Conservation (phyloP, 2,797 vertebrate species). For the Miichthys miiuy region DNA sequence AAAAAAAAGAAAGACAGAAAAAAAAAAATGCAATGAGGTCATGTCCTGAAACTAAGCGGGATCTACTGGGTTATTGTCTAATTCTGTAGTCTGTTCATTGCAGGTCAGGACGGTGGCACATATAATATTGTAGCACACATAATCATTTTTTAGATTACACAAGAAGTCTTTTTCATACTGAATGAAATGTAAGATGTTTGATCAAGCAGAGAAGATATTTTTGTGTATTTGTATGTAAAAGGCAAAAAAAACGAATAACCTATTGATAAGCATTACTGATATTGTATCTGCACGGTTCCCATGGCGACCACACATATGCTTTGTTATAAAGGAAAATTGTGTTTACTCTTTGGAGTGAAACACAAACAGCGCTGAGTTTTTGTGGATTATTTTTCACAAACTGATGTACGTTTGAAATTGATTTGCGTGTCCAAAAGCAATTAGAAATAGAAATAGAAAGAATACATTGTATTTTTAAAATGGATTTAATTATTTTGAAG, state of each 20-base stretch:
- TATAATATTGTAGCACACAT: slow-evolving; percentile 11
- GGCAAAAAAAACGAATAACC: slow-evolving; percentile 25
- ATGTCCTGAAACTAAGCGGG: slow-evolving; percentile 49
- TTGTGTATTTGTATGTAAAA: neutral
- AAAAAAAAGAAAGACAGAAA: neutral
- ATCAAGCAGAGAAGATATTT: neutral
- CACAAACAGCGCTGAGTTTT: slow-evolving; percentile 8
- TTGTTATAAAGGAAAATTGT: slow-evolving; percentile 25
- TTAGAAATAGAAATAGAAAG: neutral
- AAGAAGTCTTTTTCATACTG: slow-evolving; percentile 1
- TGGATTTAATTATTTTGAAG: slow-evolving; percentile 9
- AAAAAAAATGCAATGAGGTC: slow-evolving; percentile 56
- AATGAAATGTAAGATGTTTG: neutral
- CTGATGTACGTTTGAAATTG: slow-evolving; percentile 11
- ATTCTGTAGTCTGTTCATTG: slow-evolving; percentile 23
- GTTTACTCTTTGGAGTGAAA: slow-evolving; percentile 5
- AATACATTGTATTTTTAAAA: slow-evolving; percentile 14
- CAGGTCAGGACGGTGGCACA: slow-evolving; percentile 28
- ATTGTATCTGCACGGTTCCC: slow-evolving; percentile 21
- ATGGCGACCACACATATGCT: slow-evolving; percentile 30
- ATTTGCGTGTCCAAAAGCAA: slow-evolving; percentile 13
- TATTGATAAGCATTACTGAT: slow-evolving; percentile 25
- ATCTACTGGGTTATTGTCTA: slow-evolving; percentile 35
- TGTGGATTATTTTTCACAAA: slow-evolving; percentile 6
- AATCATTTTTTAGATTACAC: slow-evolving; percentile 10